Percentiles rank a stretch among this genome's conserved stretches.
phyloP scores from a whole-genome alignment of 2,888 invertebrate species.

The Aricia artaxerxes region DNA sequence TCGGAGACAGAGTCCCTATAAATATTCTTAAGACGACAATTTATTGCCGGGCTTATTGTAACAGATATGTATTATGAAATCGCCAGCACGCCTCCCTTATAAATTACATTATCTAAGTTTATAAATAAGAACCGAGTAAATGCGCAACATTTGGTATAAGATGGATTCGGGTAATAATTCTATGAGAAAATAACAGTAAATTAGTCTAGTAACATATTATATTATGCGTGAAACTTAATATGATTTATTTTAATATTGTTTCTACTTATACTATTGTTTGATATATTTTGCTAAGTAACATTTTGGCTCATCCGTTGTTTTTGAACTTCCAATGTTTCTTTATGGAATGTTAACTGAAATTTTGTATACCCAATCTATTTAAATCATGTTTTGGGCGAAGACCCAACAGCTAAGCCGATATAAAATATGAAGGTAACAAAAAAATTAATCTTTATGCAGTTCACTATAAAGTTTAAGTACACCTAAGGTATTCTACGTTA shows the following conservation, averaged over 20 bases:
- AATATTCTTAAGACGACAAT: constrained; percentile 46
- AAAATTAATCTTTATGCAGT: background rate
- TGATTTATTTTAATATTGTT: background rate
- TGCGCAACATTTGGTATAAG: constrained; percentile 62
- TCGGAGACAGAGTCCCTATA: constrained; percentile 42
- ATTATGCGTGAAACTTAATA: constrained; percentile 33
- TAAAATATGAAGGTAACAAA: constrained; percentile 4
- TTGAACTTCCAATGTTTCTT: background rate
- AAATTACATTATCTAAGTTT: constrained; percentile 41
- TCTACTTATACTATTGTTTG: constrained; percentile 13
- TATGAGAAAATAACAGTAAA: constrained; percentile 22
- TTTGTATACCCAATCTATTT: background rate
- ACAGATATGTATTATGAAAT: constrained; percentile 68
- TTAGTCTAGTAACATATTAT: constrained; percentile 30
- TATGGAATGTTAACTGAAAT: constrained; percentile 5
- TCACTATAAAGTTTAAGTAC: constrained; percentile 33
- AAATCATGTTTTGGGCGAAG: background rate
- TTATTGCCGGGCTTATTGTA: constrained; percentile 67
- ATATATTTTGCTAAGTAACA: constrained; percentile 19
- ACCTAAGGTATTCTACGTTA: constrained; percentile 29
- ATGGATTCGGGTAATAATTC: constrained; percentile 38
- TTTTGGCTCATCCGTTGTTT: background rate
- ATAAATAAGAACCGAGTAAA: constrained; percentile 52
- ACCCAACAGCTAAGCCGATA: background rate
- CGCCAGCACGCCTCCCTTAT: constrained; percentile 44